Percentiles rank a stretch among this genome's conserved stretches.
Conservation (phyloP, 2,113 vertebrate genomes). For the Chaetodon trifascialis region DNA sequence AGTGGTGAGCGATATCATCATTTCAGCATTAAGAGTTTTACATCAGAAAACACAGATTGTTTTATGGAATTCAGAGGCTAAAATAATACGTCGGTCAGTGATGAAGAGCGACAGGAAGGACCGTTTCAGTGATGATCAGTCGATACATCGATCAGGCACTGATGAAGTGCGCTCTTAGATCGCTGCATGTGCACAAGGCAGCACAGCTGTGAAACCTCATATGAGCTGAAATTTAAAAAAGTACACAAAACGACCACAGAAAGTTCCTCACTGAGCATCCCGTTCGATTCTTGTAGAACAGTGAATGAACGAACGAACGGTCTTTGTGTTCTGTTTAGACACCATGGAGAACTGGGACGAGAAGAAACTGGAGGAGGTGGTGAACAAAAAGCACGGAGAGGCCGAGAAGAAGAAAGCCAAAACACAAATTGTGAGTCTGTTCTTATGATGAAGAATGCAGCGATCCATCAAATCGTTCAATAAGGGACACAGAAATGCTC, state of each 20-base stretch:
- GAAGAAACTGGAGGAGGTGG: slow-evolving; percentile 98
- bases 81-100: background rate
- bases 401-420: slow-evolving; percentile 98
- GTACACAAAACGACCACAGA: background rate
- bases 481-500: background rate
- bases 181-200: background rate
- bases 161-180: background rate
- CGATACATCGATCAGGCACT: no score
- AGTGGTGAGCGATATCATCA: background rate
- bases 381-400: slow-evolving; percentile 98
- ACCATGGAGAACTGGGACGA: slow-evolving; percentile 99
- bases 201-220: background rate
- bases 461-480: no score
- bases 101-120: no score
- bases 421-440: slow-evolving; percentile 94
- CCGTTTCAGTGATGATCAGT: no score
- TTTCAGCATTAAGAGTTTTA: background rate
- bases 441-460: background rate
- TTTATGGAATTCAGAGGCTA: background rate
- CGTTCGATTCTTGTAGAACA: background rate
- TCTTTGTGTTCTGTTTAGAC: slow-evolving; percentile 82
- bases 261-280: background rate
- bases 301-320: background rate
- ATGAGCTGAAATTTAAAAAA: background rate
- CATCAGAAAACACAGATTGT: background rate